Conservation (phyloP, 2,888 invertebrate species). For the Xylota segnis region DNA sequence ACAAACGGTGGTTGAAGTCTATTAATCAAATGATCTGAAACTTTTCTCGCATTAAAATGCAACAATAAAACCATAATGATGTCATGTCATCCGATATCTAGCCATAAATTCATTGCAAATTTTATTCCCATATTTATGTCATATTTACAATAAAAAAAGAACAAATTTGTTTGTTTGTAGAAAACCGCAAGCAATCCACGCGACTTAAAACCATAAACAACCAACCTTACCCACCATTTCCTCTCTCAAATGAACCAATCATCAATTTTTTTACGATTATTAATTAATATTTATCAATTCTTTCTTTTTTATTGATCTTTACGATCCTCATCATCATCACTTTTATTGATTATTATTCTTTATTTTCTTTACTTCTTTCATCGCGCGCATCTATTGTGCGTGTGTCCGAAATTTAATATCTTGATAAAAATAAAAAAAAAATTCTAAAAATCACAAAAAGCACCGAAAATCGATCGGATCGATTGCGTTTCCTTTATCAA, state of each 20-base stretch:
- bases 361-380: constrained; percentile 5
- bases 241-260: constrained; percentile 5
- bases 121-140: constrained; percentile 7
- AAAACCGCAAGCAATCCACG: constrained; percentile 11
- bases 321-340: constrained; percentile 16
- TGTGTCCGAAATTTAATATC: constrained; percentile 14
- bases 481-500: constrained; percentile 37
- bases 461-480: constrained; percentile 17
- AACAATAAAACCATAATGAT: background rate
- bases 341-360: constrained; percentile 8
- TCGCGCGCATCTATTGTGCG: constrained; percentile 20
- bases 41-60: background rate
- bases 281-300: constrained; percentile 15
- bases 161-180: background rate
- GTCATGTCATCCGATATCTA: background rate
- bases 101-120: background rate
- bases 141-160: background rate
- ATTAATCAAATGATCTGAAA: background rate
- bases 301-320: constrained; percentile 11
- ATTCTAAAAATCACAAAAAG: constrained; percentile 19
- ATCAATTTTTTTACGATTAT: constrained; percentile 17
- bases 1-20: background rate
- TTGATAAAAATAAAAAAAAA: constrained; percentile 26
- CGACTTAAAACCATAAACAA: constrained; percentile 7
- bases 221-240: background rate